Percentiles rank a stretch among this genome's conserved stretches.
Evolutionary conservation across 2,888 invertebrate species (phyloP).

Genomic region (Leucophenga maculata): DNA sequence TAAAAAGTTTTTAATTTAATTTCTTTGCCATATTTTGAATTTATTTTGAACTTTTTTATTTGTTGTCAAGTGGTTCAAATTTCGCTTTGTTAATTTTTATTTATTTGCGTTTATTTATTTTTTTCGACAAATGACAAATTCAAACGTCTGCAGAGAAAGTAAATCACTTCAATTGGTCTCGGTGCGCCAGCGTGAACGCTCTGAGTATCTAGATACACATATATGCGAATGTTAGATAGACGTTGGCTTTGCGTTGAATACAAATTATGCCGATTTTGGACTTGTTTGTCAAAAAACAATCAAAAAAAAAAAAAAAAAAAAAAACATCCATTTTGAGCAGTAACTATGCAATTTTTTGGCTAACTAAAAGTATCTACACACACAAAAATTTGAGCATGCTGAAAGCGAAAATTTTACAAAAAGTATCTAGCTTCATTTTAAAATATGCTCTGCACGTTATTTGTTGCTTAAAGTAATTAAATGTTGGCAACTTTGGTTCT

Average conservation of each 20-base stretch:
- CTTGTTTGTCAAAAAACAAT: slow-evolving; percentile 24
- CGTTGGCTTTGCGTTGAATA: slow-evolving; percentile 5
- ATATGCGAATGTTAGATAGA: not conserved
- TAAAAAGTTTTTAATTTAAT: too few species aligned
- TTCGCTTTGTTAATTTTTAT: not conserved
- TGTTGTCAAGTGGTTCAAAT: too few species aligned
- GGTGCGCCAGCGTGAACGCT: not conserved
- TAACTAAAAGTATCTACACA: slow-evolving; percentile 45
- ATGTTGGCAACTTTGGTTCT: too few species aligned
- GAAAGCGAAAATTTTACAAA: slow-evolving; percentile 1
- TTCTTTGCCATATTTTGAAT: too few species aligned
- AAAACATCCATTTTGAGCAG: slow-evolving; percentile 35
- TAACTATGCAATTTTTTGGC: slow-evolving; percentile 43
- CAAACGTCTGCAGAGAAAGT: slow-evolving; percentile 23
- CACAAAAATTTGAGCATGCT: slow-evolving; percentile 9
- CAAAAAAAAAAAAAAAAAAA: slow-evolving; percentile 21
- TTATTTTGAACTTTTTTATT: too few species aligned
- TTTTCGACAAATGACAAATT: slow-evolving; percentile 11
- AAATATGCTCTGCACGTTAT: too few species aligned
- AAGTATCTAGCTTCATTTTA: too few species aligned
- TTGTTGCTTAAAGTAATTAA: too few species aligned
- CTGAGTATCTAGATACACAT: not conserved
- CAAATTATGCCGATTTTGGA: slow-evolving; percentile 8
- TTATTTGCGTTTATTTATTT: not conserved
- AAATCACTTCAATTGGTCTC: slow-evolving; percentile 23